A percentile compares a stretch with the other conserved stretches of the same genome.
phyloP scores from a whole-genome alignment of 1,140 invertebrate genomes.

The Psix sp. region DNA sequence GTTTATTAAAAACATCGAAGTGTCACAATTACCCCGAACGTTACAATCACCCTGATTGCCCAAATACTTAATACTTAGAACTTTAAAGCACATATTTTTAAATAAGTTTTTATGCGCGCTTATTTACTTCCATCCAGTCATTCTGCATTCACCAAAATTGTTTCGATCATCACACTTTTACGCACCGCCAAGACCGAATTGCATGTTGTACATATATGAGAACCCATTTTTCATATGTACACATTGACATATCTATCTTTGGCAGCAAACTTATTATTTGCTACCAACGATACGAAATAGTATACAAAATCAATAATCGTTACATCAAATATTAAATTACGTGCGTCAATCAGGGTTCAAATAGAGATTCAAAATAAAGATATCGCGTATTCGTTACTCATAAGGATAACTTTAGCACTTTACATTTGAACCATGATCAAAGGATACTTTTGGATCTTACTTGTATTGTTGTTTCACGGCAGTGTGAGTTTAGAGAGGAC shows the following conservation, averaged over 20 bases:
- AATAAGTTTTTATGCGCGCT: slow-evolving; percentile 41
- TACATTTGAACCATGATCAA: slow-evolving; percentile 64
- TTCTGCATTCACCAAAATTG: slow-evolving; percentile 53
- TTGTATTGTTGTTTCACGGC: slow-evolving; percentile 43
- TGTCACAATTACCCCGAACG: too few relatives aligned
- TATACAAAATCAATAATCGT: slow-evolving; percentile 43
- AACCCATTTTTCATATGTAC: slow-evolving; percentile 52
- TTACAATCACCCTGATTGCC: too few relatives aligned
- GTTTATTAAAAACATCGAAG: too few relatives aligned
- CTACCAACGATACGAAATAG: slow-evolving; percentile 42
- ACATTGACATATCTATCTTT: slow-evolving; percentile 40
- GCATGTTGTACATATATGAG: slow-evolving; percentile 43
- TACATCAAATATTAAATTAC: slow-evolving; percentile 54
- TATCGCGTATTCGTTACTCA: slow-evolving; percentile 16
- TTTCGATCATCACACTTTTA: slow-evolving; percentile 44
- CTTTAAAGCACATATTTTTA: slow-evolving; percentile 43
- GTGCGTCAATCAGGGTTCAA: slow-evolving; percentile 63
- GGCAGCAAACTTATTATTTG: slow-evolving; percentile 39
- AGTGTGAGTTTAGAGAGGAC: slow-evolving; percentile 51
- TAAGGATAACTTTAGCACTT: slow-evolving; percentile 11
- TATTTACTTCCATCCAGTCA: slow-evolving; percentile 41
- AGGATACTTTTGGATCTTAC: slow-evolving; percentile 51
- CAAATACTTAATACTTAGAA: slow-evolving; percentile 49
- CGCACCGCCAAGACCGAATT: slow-evolving; percentile 37
- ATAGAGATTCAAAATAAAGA: slow-evolving; percentile 17